Base-by-base conservation (phyloP, 2,888 invertebrate genomes). In the Mamestra brassicae region DNA sequence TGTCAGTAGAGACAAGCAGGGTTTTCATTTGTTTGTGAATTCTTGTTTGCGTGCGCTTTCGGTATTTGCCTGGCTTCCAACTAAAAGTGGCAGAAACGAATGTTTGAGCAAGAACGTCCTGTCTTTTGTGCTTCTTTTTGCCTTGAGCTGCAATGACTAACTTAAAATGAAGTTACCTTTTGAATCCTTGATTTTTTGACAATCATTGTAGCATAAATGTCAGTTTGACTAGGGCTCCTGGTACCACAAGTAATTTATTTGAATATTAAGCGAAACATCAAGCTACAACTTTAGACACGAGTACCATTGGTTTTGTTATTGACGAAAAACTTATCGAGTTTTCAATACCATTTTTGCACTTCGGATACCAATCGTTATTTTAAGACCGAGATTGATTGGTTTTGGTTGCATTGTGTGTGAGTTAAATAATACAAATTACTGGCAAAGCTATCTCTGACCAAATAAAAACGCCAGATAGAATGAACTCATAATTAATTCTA, bases 41-140 rank as follows among this genome's bases (percentile, higher is more conserved):
- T 17, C 61, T 65, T 80, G 50, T 84, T 81, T 81, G 74, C 79
- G 54, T 74, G 65, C 62, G 62, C 65, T 75, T 62, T 75, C 47
- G 45, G 66, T 81, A 57, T 81, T 81, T 81, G 76, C 60, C n/a
- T 70, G 64, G 62, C 58, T 75, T 60, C 58, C 34, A 62, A 62
- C 57, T 75, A 38, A 74, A 80, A 81, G 75, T 63, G 66, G 55
- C 66, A 76, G 62, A 85, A 81, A 60, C 65, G 75, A 85, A 85
- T 81, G 52, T 85, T 81, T 85, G 54, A 60, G 34, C 61, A 72
- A 67, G 74, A 38, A 71, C 47, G 38, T 66, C 74, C 42, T 61
- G 52, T 36, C 42, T 50, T 81, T 67, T 55, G 15, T 50, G 11
- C 5, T 45, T 52, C 5, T 55, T 81, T 71, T 71, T 58, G 26